Evolutionary conservation across 2,888 invertebrate species (phyloP).

Genomic region (Dilophus febrilis): DNA sequence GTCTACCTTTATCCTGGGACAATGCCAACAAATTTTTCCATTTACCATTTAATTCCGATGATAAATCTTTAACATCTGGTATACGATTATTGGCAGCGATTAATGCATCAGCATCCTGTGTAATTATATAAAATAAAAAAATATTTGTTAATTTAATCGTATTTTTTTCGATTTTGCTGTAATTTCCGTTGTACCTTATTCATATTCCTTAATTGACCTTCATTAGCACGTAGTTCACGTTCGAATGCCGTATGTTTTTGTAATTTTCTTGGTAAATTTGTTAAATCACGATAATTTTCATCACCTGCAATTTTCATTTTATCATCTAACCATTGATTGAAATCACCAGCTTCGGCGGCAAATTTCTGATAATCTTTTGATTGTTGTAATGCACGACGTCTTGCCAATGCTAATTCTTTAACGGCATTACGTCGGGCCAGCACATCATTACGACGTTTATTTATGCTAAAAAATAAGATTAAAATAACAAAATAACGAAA

Average conservation of each 20-base stretch:
- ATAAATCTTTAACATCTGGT: slow-evolving; percentile 47
- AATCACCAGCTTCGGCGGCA: slow-evolving; percentile 78
- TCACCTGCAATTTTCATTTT: slow-evolving; percentile 83
- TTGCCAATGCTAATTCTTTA: slow-evolving; percentile 52
- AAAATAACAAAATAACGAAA: slow-evolving; percentile 1
- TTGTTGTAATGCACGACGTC: slow-evolving; percentile 59
- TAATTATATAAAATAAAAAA: slow-evolving; percentile 6
- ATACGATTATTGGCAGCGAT: slow-evolving; percentile 52
- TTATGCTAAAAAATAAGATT: slow-evolving; percentile 36
- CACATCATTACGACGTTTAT: slow-evolving; percentile 56
- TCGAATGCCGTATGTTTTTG: slow-evolving; percentile 97
- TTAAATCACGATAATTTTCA: slow-evolving; percentile 80
- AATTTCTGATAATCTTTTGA: slow-evolving; percentile 86
- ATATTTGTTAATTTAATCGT: neutral
- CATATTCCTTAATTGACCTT: slow-evolving; percentile 74
- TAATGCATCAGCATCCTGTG: slow-evolving; percentile 46
- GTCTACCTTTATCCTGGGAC: slow-evolving; percentile 46
- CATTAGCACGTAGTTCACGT: slow-evolving; percentile 83
- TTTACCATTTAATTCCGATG: slow-evolving; percentile 52
- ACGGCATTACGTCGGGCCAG: slow-evolving; percentile 55
- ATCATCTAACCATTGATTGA: slow-evolving; percentile 79
- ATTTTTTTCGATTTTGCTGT: too few relatives aligned
- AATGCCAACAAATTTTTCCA: slow-evolving; percentile 60
- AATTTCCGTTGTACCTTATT: slow-evolving; percentile 61
- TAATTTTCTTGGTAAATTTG: slow-evolving; percentile 75